Conservation (phyloP, 2,113 vertebrate species). For the Chaetorhynchus papuensis region DNA sequence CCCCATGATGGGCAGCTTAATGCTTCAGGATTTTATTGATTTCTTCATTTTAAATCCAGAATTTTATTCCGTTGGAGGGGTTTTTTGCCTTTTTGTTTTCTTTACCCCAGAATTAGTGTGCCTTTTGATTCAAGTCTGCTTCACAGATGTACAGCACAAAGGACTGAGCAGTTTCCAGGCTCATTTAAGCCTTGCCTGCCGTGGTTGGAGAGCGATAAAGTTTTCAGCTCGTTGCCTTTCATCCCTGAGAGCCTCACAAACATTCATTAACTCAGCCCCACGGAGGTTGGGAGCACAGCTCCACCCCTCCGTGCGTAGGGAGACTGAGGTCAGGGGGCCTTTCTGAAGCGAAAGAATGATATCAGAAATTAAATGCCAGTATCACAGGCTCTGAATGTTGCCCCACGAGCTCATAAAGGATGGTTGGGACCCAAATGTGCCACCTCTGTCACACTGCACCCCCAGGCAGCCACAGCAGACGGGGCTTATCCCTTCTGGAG, state of each 20-base stretch:
- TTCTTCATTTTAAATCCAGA: not conserved
- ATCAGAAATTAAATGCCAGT: not conserved
- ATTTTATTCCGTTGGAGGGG: not conserved
- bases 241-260: not conserved
- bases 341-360: not conserved
- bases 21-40: not conserved
- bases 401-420: not conserved
- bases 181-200: not conserved
- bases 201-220: not conserved
- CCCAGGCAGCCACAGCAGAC: not conserved
- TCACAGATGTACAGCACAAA: not conserved
- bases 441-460: not conserved
- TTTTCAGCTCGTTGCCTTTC: not conserved
- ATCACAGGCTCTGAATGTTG: not conserved
- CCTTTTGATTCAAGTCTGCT: not conserved
- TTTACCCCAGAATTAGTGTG: not conserved
- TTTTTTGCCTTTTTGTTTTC: not conserved
- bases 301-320: not conserved
- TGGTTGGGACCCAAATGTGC: not conserved
- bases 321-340: not conserved
- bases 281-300: not conserved
- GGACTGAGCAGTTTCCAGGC: not conserved
- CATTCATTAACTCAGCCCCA: not conserved
- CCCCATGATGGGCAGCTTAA: not conserved
- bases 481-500: not conserved